Base-by-base conservation (phyloP, 2,113 vertebrate genomes). In the Psilopogon haemacephalus region DNA sequence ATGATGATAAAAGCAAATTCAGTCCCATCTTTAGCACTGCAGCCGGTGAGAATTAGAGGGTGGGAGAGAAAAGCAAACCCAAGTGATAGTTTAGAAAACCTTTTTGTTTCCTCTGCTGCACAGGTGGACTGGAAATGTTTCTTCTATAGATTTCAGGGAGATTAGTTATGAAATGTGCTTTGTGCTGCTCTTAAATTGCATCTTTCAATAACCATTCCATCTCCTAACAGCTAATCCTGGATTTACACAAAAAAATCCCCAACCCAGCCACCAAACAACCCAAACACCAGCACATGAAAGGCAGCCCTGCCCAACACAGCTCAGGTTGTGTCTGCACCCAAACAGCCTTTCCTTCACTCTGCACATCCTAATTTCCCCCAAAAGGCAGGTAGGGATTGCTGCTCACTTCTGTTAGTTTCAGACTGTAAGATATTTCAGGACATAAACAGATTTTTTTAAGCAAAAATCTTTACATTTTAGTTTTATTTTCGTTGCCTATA, bases 161-260 rank as follows among this genome's bases (percentile, higher is more conserved):
- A 84, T 93, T 76, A 82, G 82, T 94, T 91, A 88, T 12, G 28
- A 91, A 96, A 94, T 5, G 1, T 62, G 24, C 40, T 91, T 90
- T 69, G 71, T 90, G 84, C 67, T 65, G 84, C 73, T 94, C 86
- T n/a, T 54, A 87, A 92, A 89, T 74, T 52, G 32, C 24, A 40
- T 85, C 88, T 79, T 87, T 71, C 92, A 84, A 60, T 85, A 89
- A 84, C 81, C 28, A 38, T 56, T 86, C 77, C 42, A 82, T 84
- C 82, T 93, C 71, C 75, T 70, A 42, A 42, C 44, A 91, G 75
- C 46, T 93, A 91, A 95, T 94, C 88, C 71, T 77, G 71, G 82
- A 95, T 92, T 95, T 91, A 76, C 15, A 12, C 2, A 77, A 83
- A 86, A 64, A 60, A 50, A 15, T 20, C 24, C 19, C 46, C 15